phyloP scores from a whole-genome alignment of 2,797 vertebrate species.

The Knipowitschia caucasica region DNA sequence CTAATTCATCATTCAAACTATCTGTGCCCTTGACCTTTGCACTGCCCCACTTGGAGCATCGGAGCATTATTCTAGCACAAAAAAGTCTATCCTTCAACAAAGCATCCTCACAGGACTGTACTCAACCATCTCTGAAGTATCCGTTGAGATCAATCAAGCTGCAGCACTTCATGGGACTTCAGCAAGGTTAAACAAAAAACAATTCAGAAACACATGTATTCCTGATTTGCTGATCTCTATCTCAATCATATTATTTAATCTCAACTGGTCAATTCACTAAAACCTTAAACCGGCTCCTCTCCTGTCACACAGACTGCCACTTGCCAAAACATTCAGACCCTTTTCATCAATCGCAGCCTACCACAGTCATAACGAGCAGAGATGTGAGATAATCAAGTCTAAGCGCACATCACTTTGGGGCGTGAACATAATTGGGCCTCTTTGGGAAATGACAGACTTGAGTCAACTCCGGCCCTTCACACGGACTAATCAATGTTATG shows the following conservation, averaged over 20 bases:
- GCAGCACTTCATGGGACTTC: too few species aligned
- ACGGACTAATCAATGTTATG: constrained; percentile 30
- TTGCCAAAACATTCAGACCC: constrained; percentile 8
- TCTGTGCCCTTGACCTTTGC: too few species aligned
- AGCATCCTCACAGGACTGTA: too few species aligned
- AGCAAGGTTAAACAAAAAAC: too few species aligned
- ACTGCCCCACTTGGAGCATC: too few species aligned
- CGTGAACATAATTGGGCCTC: constrained; percentile 37
- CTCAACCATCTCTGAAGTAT: too few species aligned
- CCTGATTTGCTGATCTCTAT: not conserved
- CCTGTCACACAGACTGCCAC: not conserved
- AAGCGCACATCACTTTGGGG: constrained; percentile 19
- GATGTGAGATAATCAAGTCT: constrained; percentile 22
- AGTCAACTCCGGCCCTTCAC: constrained; percentile 21
- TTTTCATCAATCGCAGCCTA: not conserved
- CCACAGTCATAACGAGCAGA: constrained; percentile 16
- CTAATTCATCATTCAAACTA: too few species aligned
- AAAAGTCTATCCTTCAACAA: too few species aligned
- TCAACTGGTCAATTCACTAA: not conserved
- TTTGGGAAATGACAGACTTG: constrained; percentile 28
- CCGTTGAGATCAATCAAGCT: too few species aligned
- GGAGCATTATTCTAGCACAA: too few species aligned
- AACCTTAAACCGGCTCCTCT: not conserved
- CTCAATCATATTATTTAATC: not conserved
- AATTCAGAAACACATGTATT: too few species aligned